Conservation (phyloP, 2,797 vertebrate genomes). For the Hipposideros larvatus region DNA sequence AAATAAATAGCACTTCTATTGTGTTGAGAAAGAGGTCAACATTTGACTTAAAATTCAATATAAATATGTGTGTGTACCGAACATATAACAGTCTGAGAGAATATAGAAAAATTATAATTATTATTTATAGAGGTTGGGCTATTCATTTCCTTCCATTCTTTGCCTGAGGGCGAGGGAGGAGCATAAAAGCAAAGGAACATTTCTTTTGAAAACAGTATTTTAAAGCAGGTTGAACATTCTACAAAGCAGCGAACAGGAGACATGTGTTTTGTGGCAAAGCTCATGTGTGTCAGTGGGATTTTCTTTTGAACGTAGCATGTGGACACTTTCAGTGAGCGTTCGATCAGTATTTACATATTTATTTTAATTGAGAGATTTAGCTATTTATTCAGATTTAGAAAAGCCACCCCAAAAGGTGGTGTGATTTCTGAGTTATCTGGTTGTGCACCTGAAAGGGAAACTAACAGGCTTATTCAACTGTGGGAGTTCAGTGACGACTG, state of each 20-base stretch:
- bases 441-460: neutral
- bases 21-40: neutral
- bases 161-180: neutral
- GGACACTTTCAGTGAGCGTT: constrained; percentile 22
- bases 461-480: neutral
- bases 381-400: constrained; percentile 35
- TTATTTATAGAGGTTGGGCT: neutral
- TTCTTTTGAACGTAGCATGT: neutral
- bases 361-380: constrained; percentile 36
- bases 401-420: neutral
- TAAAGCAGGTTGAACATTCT: neutral
- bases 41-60: constrained; percentile 23
- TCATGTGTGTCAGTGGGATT: neutral
- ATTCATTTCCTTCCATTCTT: neutral
- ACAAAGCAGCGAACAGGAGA: neutral
- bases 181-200: neutral
- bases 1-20: neutral
- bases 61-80: neutral
- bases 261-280: neutral
- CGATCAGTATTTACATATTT: constrained; percentile 47
- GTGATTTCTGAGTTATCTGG: neutral
- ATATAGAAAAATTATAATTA: neutral
- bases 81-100: neutral
- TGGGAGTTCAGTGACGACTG: neutral
- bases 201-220: neutral